A percentile compares a stretch with the other conserved stretches of the same genome.
Conservation (phyloP, 2,888 invertebrate species). For the Dryadula phaetusa region DNA sequence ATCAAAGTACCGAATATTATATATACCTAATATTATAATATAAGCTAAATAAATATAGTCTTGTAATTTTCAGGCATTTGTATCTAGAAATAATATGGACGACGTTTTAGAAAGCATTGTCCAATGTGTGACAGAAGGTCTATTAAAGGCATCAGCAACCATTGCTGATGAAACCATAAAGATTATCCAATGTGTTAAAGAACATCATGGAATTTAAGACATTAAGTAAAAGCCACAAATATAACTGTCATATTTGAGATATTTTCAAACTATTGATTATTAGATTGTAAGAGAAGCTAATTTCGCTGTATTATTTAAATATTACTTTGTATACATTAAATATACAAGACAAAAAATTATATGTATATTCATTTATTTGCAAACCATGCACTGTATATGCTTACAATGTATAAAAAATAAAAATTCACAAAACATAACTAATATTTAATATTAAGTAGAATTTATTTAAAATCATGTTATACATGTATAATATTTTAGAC, state of each 20-base stretch:
- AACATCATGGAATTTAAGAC: slow-evolving; percentile 28
- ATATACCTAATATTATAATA: background rate
- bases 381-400: too few species aligned
- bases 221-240: background rate
- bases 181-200: slow-evolving; percentile 55
- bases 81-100: slow-evolving; percentile 52
- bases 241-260: too few species aligned
- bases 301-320: too few species aligned
- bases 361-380: too few species aligned
- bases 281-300: too few species aligned
- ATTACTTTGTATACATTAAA: too few species aligned
- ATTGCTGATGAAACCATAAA: slow-evolving; percentile 52
- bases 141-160: slow-evolving; percentile 53
- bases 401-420: background rate
- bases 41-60: background rate
- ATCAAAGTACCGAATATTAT: too few species aligned
- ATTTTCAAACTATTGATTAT: too few species aligned
- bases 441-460: background rate
- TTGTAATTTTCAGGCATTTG: slow-evolving; percentile 52
- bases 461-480: slow-evolving; percentile 7
- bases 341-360: too few species aligned
- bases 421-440: background rate
- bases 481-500: background rate
- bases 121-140: slow-evolving; percentile 55
- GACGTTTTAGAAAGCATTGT: slow-evolving; percentile 54